Base-by-base conservation (phyloP, 2,888 invertebrate species). In the Endotricha flammealis region DNA sequence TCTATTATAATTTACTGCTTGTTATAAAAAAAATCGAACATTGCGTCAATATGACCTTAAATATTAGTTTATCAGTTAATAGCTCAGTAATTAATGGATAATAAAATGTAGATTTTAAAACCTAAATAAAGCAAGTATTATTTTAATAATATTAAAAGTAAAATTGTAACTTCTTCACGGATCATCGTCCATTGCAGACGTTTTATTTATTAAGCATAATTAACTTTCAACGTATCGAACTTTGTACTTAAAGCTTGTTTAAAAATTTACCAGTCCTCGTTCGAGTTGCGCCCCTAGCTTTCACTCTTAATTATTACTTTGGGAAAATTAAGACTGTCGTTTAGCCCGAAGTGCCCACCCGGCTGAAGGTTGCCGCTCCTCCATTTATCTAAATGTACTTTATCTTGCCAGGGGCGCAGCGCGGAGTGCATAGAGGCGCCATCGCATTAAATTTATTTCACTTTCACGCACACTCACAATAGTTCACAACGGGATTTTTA, bases 301-400 rank as follows among this genome's bases (percentile, higher is more conserved):
- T 86, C 86, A 81, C 81, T 87, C 85, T 85, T 87, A 86, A 87
- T 87, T 87, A 87, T 86, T 86, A 87, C 87, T 86, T 86, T 83
- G 83, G 80, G 76, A 82, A 83, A 87, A 87, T 87, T 87, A 87
- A 87, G 87, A 82, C 71, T 83, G 86, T 85, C 87, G 86, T 79
- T 86, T 82, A 81, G 76, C 57, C 68, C 64, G 59, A 68, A 82
- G 83, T 77, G 76, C 77, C 77, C 74, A 68, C 64, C 64, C 70
- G 67, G 50, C 68, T 70, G 70, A 68, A 76, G 79, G 75, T 68
- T 69, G 71, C 62, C 67, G 67, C 68, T 64, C 69, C 67, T 74
- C 77, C 81, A 81, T 83, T 83, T 81, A 83, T 83, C 80, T 79
- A 80, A 81, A 83, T 82, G 83, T 83, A 79, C 74, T 85, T 81